A percentile compares a stretch with the other conserved stretches of the same genome.
These are phyloP conservation scores for Drosophila neoperkinsi DNA, from an alignment of 2,888 invertebrate genomes.

Conservation along the genomic window DNA sequence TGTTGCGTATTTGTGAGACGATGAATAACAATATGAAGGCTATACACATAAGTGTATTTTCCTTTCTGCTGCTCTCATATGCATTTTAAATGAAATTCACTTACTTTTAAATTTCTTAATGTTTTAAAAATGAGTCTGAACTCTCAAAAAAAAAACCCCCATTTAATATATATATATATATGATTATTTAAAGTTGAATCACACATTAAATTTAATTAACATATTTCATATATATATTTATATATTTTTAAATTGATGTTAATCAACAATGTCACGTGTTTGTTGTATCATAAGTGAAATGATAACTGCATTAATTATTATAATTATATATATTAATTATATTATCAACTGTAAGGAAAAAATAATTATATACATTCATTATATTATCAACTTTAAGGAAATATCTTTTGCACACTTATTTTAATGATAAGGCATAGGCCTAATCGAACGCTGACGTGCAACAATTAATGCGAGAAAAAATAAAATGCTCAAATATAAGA, in stretches of 20 bases:
- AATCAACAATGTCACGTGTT: not conserved
- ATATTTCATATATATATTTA: not conserved
- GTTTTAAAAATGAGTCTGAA: not conserved
- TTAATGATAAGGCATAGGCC: not conserved
- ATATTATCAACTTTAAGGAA: not conserved
- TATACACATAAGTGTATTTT: not conserved
- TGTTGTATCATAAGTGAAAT: not conserved
- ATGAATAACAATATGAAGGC: not conserved
- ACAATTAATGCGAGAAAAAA: not conserved
- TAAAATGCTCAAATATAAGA: not conserved
- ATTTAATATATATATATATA: not conserved
- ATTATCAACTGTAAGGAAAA: not conserved
- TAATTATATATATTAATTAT: not conserved
- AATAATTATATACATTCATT: not conserved
- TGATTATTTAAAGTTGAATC: not conserved
- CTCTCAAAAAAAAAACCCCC: not conserved
- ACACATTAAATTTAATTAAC: not conserved
- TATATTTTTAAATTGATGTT: not conserved
- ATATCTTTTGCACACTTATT: not conserved
- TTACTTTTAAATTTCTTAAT: not conserved
- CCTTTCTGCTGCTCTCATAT: not conserved
- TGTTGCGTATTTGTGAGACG: not conserved
- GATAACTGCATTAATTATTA: not conserved
- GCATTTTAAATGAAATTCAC: not conserved
- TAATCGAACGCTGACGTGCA: not conserved